Evolutionary conservation across 2,888 invertebrate species (phyloP), one percentile per base, ranked within the genome.

Genomic region (Drosophila quasianomalipes): DNA sequence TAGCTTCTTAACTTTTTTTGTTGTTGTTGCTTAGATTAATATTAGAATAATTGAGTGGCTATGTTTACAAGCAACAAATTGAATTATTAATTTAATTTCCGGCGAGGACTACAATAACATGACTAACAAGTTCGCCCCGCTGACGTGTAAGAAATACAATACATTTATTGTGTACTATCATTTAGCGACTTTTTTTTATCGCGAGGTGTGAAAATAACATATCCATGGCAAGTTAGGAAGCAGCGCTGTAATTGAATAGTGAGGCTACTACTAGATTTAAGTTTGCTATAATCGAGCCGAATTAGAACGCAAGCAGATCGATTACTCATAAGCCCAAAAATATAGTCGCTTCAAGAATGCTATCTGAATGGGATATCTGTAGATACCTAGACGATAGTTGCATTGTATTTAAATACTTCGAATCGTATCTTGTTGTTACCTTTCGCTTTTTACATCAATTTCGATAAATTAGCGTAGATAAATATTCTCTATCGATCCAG

Each of bases 161-260:
- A n/a, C 28, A 39, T n/a, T 28, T 28, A n/a, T 7, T 55, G 14
- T 55, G 19, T 28, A n/a, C 14, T 14, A 4, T 12, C 1, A 5
- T 28, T 55, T 7, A 55, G 19, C 19, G 31, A 7, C 6, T 30
- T 54, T 54, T 57, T 57, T 39, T 6, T 37, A 19, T 57, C 39
- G 28, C 14, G 12, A 39, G n/a, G 39, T 39, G 57, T 57, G n/a
- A 57, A 39, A 30, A 30, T 57, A 57, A 39, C 30, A 39, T 9
- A 57, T 57, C 26, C n/a, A n/a, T 9, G 28, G 14, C 28, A 14
- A 39, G 30, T 30, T 30, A 0, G n/a, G 16, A 4, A 39, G 30
- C 30, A 30, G n/a, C 26, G 47, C 9, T 16, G 26, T 9, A 16
- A 26, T 26, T 47, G 16, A 35, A 57, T 30, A 39, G 14, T 57